phyloP scores from a whole-genome alignment of 2,113 vertebrate genomes.

The Guaruba guarouba region DNA sequence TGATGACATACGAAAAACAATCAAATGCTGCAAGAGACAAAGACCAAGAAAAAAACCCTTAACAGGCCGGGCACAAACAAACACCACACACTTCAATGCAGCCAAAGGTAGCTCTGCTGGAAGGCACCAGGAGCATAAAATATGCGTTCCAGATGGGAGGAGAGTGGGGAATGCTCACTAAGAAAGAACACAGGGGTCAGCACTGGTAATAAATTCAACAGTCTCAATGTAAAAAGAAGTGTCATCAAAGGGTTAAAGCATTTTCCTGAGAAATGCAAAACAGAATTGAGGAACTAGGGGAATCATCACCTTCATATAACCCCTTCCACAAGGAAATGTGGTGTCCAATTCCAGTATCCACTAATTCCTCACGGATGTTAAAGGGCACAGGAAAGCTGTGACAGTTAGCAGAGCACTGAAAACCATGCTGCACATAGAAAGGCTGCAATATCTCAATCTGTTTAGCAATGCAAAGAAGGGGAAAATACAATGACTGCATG shows the following conservation, averaged over 20 bases:
- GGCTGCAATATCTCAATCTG: neutral
- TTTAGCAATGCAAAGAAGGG: neutral
- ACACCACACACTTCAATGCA: neutral
- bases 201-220: neutral
- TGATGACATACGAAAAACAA: neutral
- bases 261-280: neutral
- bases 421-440: neutral
- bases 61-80: neutral
- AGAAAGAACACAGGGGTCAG: neutral
- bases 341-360: neutral
- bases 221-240: neutral
- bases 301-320: neutral
- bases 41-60: neutral
- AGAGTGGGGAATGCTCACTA: neutral
- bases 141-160: neutral
- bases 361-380: neutral
- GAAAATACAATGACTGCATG: neutral
- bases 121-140: neutral
- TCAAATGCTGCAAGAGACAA: neutral
- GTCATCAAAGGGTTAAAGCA: neutral
- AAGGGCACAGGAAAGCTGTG: neutral
- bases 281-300: neutral
- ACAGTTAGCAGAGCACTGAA: neutral
- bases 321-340: neutral
- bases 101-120: rapidly evolving